A percentile compares a stretch with the other conserved stretches of the same genome.
These are phyloP conservation scores for Batillaria attramentaria DNA, from an alignment of 1,140 invertebrate genomes.

Conservation along the genomic window DNA sequence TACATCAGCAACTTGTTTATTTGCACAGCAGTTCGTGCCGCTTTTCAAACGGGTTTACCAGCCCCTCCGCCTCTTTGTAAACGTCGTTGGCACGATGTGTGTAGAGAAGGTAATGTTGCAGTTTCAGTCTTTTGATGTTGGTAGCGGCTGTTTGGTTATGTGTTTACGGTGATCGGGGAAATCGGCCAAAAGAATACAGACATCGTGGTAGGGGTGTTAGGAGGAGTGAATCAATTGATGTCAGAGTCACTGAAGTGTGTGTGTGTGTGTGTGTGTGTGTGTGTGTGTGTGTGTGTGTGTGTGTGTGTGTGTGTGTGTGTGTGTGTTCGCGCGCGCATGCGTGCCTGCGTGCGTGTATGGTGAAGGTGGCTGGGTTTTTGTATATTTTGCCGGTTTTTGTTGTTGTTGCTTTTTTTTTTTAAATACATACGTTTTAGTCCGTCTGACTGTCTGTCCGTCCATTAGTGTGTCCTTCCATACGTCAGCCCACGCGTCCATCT, in stretches of 20 bases:
- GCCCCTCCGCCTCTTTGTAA: background rate
- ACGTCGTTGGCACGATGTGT: background rate
- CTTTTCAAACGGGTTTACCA: background rate
- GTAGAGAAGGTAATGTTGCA: no score
- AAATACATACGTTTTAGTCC: background rate
- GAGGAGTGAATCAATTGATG: background rate
- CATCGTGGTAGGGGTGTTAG: background rate
- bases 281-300: background rate
- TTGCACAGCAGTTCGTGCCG: background rate
- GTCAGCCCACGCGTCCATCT: background rate
- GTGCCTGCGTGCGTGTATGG: background rate
- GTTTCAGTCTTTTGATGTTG: no score
- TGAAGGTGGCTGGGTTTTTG: background rate
- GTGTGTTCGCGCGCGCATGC: background rate
- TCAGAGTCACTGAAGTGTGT: background rate
- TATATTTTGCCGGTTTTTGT: background rate
- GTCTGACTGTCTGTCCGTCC: background rate
- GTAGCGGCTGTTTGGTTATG: slow-evolving; percentile 4
- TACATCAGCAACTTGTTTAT: slow-evolving; percentile 8
- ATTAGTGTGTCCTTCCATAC: background rate
- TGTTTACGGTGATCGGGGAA: background rate
- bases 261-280: background rate
- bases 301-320: background rate
- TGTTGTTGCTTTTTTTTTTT: background rate
- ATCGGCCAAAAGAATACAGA: background rate